Conservation (phyloP, 2,888 invertebrate genomes). For the Cephus spinipes region DNA sequence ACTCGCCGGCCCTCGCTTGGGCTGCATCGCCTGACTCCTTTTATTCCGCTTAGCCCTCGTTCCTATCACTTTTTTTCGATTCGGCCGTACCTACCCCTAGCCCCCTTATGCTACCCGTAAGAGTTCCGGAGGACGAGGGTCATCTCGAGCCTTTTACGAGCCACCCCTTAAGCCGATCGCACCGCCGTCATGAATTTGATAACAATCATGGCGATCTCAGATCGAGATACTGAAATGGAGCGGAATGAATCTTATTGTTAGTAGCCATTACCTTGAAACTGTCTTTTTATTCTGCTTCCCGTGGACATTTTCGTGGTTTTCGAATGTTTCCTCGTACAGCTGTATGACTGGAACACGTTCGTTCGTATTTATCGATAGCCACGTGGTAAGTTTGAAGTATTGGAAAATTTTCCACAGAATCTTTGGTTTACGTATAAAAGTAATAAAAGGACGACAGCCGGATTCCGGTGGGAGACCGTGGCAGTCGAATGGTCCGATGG, state of each 20-base stretch:
- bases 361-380: background rate
- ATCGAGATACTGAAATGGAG: background rate
- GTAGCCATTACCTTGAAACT: background rate
- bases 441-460: background rate
- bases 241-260: background rate
- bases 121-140: background rate
- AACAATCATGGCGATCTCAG: conserved; percentile 1
- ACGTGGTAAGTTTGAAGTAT: background rate
- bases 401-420: background rate
- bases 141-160: background rate
- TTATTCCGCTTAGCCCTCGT: background rate
- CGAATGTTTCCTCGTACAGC: background rate
- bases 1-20: background rate
- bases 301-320: background rate
- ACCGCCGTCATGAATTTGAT: background rate
- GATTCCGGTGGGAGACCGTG: background rate
- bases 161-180: background rate
- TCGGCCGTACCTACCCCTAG: background rate
- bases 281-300: background rate
- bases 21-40: background rate
- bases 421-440: background rate
- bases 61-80: background rate
- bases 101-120: background rate
- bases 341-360: background rate
- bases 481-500: background rate